phyloP scores from a whole-genome alignment of 1,140 invertebrate species.

The Meloidogyne chitwoodi region DNA sequence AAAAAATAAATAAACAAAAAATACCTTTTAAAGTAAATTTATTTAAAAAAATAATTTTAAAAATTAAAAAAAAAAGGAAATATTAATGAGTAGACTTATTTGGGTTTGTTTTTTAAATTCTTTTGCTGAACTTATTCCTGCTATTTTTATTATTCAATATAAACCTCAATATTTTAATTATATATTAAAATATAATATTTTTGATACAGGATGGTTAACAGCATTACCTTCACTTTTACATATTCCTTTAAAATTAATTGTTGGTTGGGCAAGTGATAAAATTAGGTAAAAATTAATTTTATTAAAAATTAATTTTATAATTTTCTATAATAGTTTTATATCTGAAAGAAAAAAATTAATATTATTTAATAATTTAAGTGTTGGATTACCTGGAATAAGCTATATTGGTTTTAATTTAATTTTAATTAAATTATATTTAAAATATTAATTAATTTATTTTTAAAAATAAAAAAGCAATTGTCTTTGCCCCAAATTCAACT shows the following conservation, averaged over 20 bases:
- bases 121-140: constrained; percentile 39
- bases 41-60: background rate
- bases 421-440: background rate
- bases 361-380: constrained; percentile 40
- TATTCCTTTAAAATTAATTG: constrained; percentile 41
- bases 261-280: constrained; percentile 30
- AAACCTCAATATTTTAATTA: constrained; percentile 38
- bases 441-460: background rate
- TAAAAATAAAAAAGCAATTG: background rate
- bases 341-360: constrained; percentile 29
- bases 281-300: constrained; percentile 3
- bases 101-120: constrained; percentile 43
- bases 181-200: constrained; percentile 32
- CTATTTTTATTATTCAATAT: constrained; percentile 45
- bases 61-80: constrained; percentile 18
- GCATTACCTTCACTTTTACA: constrained; percentile 34
- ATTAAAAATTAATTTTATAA: background rate
- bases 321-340: constrained; percentile 21
- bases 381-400: constrained; percentile 25
- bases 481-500: constrained; percentile 18
- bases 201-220: constrained; percentile 33
- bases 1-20: constrained; percentile 11
- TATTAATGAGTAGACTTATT: constrained; percentile 21
- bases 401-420: constrained; percentile 14
- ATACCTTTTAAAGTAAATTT: constrained; percentile 35